A percentile compares a stretch with the other conserved stretches of the same genome.
Conservation (phyloP, 2,113 vertebrate species). For the Nematolebias whitei region DNA sequence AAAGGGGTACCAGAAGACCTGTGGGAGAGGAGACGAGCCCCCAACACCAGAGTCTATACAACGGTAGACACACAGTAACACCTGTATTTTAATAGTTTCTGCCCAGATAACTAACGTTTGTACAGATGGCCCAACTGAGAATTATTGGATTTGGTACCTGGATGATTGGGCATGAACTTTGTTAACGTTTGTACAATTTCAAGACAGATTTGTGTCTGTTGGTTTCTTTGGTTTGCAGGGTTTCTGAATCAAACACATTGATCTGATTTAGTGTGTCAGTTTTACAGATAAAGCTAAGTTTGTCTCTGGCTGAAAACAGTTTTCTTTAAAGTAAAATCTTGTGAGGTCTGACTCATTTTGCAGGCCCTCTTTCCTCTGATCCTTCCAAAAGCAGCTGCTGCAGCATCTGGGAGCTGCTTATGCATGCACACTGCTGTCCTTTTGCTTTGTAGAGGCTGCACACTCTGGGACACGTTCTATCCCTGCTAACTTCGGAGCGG, state of each 20-base stretch:
- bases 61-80: constrained; percentile 84
- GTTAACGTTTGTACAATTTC: too few relatives aligned
- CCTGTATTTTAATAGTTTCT: constrained; percentile 17
- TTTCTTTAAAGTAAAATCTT: too few relatives aligned
- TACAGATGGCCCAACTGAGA: too few relatives aligned
- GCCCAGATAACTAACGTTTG: background rate
- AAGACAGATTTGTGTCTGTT: too few relatives aligned
- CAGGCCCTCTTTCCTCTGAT: background rate
- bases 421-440: background rate
- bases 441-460: background rate
- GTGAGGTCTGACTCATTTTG: background rate
- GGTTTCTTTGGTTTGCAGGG: too few relatives aligned
- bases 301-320: too few relatives aligned
- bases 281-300: too few relatives aligned
- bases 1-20: constrained; percentile 85
- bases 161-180: too few relatives aligned
- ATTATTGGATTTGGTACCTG: too few relatives aligned
- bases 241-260: too few relatives aligned
- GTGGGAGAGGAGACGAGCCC: constrained; percentile 83
- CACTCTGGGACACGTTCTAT: background rate
- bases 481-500: too few relatives aligned
- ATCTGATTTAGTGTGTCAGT: too few relatives aligned
- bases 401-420: background rate
- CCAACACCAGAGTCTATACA: constrained; percentile 88
- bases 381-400: background rate